A percentile compares a stretch with the other conserved stretches of the same genome.
phyloP scores from a whole-genome alignment of 2,797 vertebrate species.

The Danio jaintianensis region DNA sequence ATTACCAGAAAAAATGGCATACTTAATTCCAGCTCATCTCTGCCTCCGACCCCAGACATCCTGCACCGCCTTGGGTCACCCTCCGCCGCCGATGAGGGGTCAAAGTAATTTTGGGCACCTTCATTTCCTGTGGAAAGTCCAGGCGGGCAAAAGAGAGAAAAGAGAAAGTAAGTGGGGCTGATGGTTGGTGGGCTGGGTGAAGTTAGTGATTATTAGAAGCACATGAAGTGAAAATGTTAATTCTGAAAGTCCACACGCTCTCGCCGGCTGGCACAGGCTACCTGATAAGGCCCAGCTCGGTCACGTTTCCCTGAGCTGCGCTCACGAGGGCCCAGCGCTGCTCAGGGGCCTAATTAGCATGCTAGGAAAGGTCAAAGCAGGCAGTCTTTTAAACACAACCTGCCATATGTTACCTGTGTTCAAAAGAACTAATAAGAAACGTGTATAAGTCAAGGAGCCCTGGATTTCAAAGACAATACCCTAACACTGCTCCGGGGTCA shows the following conservation, averaged over 20 bases:
- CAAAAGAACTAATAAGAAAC: slow-evolving; percentile 89
- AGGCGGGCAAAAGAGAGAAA: slow-evolving; percentile 72
- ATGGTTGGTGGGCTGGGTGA: slow-evolving; percentile 71
- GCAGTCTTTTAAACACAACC: slow-evolving; percentile 93
- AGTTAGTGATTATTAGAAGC: slow-evolving; percentile 99
- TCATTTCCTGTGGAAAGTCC: slow-evolving; percentile 96
- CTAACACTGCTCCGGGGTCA: slow-evolving; percentile 80
- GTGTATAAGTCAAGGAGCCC: slow-evolving; percentile 84
- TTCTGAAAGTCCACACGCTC: slow-evolving; percentile 91
- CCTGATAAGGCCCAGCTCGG: slow-evolving; percentile 80
- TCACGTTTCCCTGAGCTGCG: slow-evolving; percentile 63
- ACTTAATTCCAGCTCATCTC: slow-evolving; percentile 99
- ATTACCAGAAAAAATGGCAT: slow-evolving; percentile 95
- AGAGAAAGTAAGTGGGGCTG: slow-evolving; percentile 56
- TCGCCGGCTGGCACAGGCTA: slow-evolving; percentile 82
- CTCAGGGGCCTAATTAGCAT: slow-evolving; percentile 95
- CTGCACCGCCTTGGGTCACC: slow-evolving; percentile 90
- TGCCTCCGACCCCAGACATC: slow-evolving; percentile 85
- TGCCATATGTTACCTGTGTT: slow-evolving; percentile 90
- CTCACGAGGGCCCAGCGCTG: slow-evolving; percentile 81
- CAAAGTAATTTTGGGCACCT: slow-evolving; percentile 95
- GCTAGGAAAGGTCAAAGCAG: slow-evolving; percentile 90
- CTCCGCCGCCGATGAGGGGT: slow-evolving; percentile 87
- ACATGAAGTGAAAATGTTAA: slow-evolving; percentile 99
- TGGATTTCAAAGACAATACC: slow-evolving; percentile 87